phyloP scores from a whole-genome alignment of 2,797 vertebrate genomes.

The Thamnophis elegans region DNA sequence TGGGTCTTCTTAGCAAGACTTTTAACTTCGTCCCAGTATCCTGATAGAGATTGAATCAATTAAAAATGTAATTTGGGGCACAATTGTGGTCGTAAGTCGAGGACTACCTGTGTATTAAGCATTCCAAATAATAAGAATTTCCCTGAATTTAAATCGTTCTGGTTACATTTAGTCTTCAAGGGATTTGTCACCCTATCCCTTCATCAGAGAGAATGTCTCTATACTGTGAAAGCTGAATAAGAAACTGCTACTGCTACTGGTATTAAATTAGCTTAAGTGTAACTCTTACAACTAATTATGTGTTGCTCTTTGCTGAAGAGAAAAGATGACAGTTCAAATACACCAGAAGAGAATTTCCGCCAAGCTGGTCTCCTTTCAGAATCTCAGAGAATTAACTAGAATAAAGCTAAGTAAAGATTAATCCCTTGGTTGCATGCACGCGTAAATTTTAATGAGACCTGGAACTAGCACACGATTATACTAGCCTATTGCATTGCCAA shows the following conservation, averaged over 20 bases:
- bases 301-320: neutral
- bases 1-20: neutral
- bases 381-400: neutral
- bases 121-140: neutral
- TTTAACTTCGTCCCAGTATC: neutral
- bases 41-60: neutral
- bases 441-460: constrained; percentile 1
- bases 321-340: neutral
- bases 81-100: neutral
- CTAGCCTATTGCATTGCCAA: neutral
- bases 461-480: neutral
- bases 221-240: neutral
- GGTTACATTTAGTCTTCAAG: neutral
- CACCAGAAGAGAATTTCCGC: neutral
- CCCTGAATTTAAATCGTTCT: neutral
- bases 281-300: neutral
- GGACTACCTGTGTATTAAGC: neutral
- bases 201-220: neutral
- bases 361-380: neutral
- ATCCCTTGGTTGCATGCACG: neutral
- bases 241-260: neutral
- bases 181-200: neutral
- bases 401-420: constrained; percentile 15
- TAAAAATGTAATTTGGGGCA: neutral
- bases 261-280: neutral